These are phyloP conservation scores for Procavia capensis DNA, from an alignment of 2,113 vertebrate species.

Conservation along the genomic window DNA sequence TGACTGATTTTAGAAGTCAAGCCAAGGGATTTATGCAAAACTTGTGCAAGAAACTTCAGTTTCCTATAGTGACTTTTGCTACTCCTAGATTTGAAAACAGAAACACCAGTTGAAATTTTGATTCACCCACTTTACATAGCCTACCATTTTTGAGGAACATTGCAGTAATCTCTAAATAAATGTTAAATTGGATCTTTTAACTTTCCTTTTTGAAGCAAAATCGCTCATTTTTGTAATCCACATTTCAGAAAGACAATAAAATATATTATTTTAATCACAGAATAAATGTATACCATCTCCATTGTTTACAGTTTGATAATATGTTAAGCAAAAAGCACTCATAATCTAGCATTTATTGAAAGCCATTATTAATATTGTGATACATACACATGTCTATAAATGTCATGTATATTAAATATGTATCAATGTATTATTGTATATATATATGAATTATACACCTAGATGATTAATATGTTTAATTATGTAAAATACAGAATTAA, in stretches of 20 bases:
- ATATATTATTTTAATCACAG: not conserved
- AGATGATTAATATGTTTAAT: not conserved
- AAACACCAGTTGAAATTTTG: not conserved
- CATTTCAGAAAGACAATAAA: not conserved
- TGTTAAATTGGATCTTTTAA: not conserved
- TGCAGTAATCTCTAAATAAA: not conserved
- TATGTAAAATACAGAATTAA: not conserved
- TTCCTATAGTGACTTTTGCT: not conserved
- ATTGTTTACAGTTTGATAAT: not conserved
- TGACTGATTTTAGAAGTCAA: not conserved
- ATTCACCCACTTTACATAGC: not conserved
- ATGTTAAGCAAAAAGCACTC: not conserved
- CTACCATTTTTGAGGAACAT: not conserved
- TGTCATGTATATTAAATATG: too few relatives aligned
- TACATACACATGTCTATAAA: not conserved
- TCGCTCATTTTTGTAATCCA: not conserved
- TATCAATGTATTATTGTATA: not conserved
- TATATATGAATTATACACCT: not conserved
- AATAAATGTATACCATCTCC: not conserved
- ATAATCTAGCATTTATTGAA: not conserved
- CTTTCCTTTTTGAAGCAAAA: not conserved
- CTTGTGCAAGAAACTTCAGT: not conserved
- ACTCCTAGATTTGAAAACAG: not conserved
- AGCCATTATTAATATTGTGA: not conserved
- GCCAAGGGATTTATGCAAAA: not conserved